Percentiles rank a stretch among this genome's conserved stretches.
Evolutionary conservation across 2,113 vertebrate species (phyloP).

Genomic region (Salvelinus fontinalis): DNA sequence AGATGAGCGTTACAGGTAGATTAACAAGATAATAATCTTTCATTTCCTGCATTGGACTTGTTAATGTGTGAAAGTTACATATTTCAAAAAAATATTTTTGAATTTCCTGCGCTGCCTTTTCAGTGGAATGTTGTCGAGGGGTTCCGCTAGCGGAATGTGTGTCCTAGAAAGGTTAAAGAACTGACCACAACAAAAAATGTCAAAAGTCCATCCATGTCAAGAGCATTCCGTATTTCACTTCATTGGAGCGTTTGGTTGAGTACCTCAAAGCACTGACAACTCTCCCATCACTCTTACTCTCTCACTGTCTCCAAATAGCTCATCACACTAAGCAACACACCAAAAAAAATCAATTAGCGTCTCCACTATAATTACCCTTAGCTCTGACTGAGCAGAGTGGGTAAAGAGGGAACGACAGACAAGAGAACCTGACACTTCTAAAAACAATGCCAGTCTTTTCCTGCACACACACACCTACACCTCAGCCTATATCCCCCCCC

Average conservation of each 20-base stretch:
- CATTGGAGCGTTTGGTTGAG: neutral
- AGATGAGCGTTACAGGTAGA: no score
- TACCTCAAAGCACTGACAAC: constrained; percentile 1
- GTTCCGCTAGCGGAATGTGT: no score
- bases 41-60: no score
- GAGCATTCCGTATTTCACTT: neutral
- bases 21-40: no score
- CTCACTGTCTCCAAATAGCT: neutral
- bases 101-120: no score
- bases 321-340: neutral
- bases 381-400: constrained; percentile 33
- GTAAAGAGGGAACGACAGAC: constrained; percentile 55
- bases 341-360: no score
- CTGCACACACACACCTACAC: constrained; percentile 8
- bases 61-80: no score
- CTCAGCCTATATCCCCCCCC: constrained; percentile 11
- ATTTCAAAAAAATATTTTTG: no score
- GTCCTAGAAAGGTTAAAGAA: no score
- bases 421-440: constrained; percentile 51
- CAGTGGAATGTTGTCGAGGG: no score
- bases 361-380: constrained; percentile 47
- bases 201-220: neutral
- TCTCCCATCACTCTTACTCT: neutral
- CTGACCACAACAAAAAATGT: neutral
- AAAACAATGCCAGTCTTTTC: constrained; percentile 16